Evolutionary conservation across 2,113 vertebrate genomes (phyloP).

Genomic region (Corythoichthys haematopterus): DNA sequence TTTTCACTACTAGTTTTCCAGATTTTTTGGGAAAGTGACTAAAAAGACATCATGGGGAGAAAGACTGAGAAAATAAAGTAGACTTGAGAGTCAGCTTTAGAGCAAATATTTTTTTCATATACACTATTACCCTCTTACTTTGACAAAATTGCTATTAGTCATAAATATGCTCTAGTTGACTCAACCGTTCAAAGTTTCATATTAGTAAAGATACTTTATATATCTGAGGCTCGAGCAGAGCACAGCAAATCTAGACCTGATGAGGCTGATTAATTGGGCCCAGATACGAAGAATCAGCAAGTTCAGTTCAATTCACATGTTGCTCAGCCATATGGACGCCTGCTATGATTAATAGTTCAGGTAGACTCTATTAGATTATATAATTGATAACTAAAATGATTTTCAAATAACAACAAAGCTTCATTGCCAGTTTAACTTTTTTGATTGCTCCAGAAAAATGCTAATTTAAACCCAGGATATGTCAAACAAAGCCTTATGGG

Average conservation of each 20-base stretch:
- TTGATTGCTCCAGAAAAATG: conserved; percentile 31
- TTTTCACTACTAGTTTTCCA: too few relatives aligned
- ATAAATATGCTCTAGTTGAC: conserved; percentile 80
- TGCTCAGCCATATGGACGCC: conserved; percentile 95
- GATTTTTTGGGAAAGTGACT: too few relatives aligned
- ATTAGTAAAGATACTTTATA: conserved; percentile 77
- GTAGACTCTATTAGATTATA: conserved; percentile 46
- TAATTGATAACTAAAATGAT: conserved; percentile 44
- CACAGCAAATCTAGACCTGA: conserved; percentile 67
- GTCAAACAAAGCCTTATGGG: conserved; percentile 27
- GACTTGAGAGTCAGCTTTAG: too few relatives aligned
- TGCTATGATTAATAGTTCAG: conserved; percentile 96
- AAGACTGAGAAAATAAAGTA: too few relatives aligned
- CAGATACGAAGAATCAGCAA: conserved; percentile 96
- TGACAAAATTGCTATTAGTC: conserved; percentile 54
- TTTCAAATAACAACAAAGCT: conserved; percentile 26
- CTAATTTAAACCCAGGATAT: conserved; percentile 31
- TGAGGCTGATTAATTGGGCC: conserved; percentile 94
- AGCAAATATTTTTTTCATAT: too few relatives aligned
- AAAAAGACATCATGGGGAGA: too few relatives aligned
- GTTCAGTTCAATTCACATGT: conserved; percentile 90
- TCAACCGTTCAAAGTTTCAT: conserved; percentile 80
- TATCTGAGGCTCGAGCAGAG: conserved; percentile 74
- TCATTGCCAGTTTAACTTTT: conserved; percentile 14
- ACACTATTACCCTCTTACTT: too few relatives aligned